Conservation (phyloP, 1,140 invertebrate genomes). For the Lepidotrigona ventralis region DNA sequence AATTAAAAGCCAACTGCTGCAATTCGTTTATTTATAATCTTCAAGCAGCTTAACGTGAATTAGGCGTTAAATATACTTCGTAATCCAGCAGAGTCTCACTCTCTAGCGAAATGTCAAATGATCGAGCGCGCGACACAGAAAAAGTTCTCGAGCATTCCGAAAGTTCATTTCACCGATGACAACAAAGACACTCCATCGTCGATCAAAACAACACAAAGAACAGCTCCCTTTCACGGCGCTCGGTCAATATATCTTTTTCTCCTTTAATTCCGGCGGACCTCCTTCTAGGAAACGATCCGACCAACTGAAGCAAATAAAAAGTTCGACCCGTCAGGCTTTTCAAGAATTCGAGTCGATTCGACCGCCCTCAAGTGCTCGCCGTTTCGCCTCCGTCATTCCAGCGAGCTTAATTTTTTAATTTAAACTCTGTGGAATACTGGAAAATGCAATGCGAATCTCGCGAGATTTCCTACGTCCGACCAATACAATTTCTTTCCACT, state of each 20-base stretch:
- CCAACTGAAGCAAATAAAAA: constrained; percentile 10
- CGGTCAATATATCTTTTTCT: constrained; percentile 19
- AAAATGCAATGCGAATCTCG: background rate
- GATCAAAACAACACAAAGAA: constrained; percentile 11
- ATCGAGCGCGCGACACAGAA: too few species aligned
- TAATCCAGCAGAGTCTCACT: background rate
- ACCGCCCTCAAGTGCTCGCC: background rate
- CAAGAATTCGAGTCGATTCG: background rate
- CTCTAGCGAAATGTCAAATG: background rate
- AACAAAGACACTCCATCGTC: constrained; percentile 14
- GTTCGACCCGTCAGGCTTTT: background rate
- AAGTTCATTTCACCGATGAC: constrained; percentile 5
- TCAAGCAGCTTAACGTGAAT: too few species aligned
- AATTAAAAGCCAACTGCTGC: background rate
- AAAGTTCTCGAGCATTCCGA: background rate
- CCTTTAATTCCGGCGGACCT: constrained; percentile 2
- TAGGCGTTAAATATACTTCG: too few species aligned
- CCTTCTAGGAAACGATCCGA: constrained; percentile 2
- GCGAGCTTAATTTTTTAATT: background rate
- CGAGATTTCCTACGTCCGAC: background rate
- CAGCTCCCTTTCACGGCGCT: background rate
- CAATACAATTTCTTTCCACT: background rate
- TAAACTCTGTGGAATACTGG: background rate
- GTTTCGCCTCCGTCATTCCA: background rate
- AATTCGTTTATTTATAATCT: too few species aligned